Base-by-base conservation (phyloP, 2,888 invertebrate species). In the Platycnemis pennipes region DNA sequence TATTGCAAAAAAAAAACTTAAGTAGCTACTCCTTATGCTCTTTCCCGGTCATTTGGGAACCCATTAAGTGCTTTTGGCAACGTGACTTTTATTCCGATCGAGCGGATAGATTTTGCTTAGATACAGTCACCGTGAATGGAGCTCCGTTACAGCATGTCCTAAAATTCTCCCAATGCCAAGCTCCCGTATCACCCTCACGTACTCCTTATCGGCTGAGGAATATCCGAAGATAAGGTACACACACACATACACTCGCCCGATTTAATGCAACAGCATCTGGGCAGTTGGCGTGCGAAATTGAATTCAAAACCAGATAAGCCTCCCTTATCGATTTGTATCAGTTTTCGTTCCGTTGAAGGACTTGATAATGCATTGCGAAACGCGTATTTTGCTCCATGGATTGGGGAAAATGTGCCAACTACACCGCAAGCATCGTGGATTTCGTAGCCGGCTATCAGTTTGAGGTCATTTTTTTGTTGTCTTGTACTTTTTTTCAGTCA, bases 111-210 rank as follows among this genome's bases (percentile, higher is more conserved):
- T 77, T 77, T 77, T 37, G 26, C 77, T 37, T 77, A 77, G 77
- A 77, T 77, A 77, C 77, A 77, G 77, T 37, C 77, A 37, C 77
- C 13, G 77, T 77, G 77, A 77, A 77, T 77, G 77, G 77, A 37
- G 26, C 77, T 77, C 77, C 77, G 77, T 37, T 77, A 31, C 77
- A 31, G 37, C 77, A 77, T 77, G 77, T 37, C 77, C 77, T 77
- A 77, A 77, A 77, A 77, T 77, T 77, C 77, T 77, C 77, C 77
- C 77, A 77, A 77, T 77, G 77, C 77, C 77, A 77, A 42, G 91
- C 56, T 91, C 44, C 77, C n/a, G 42, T 91, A 91, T 91, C 91
- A 22, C 91, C n/a, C 56, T 91, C 91, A 91, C 91, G 91, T 91
- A 91, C 63, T 26, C 63, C 63, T 91, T 91, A 91, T 91, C 91